Evolutionary conservation across 2,888 invertebrate genomes (phyloP), one percentile per base, ranked within the genome.

Genomic region (Lacanobia oleracea): DNA sequence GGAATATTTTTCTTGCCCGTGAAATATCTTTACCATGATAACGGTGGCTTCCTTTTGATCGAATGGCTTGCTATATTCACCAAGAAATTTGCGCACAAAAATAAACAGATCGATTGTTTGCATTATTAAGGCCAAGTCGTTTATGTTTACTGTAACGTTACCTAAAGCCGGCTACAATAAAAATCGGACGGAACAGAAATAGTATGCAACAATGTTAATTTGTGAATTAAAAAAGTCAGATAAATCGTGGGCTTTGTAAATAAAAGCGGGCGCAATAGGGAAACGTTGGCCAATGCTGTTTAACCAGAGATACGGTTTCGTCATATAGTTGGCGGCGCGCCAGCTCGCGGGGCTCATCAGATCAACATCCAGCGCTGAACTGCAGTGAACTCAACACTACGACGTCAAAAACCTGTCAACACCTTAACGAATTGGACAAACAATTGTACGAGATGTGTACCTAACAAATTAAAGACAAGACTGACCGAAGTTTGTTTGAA

Each of bases 251-350:
- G 48, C 56, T 79, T 77, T 61, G 78, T 84, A 72, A 84, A 82
- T 84, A 81, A 75, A 68, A 70, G 67, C 75, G 57, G 45, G n/a
- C 48, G 67, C 68, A 81, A 82, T 83, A 82, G 86, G 83, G 81
- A 84, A 84, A 73, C 67, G 80, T 88, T 88, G 78, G 82, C 82
- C 86, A 87, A 86, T 85, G 81, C 82, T 83, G 83, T 83, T 85
- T 67, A 70, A 82, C 75, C 76, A 85, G 82, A 89, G 83, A 86
- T 85, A 84, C 83, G 82, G 84, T 93, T 91, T 91, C 92, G 89
- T 90, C 90, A 93, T 85, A 84, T 84, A 77, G 69, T 57, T 94
- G 94, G 93, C 91, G 71, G 33, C 50, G 61, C 66, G 92, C 94
- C 94, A 94, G 81, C 68, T 84, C 62, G 71, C 72, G 77, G 88